Evolutionary conservation across 1,140 invertebrate species (phyloP).

Genomic region (Pseudomyrmex pallidus): DNA sequence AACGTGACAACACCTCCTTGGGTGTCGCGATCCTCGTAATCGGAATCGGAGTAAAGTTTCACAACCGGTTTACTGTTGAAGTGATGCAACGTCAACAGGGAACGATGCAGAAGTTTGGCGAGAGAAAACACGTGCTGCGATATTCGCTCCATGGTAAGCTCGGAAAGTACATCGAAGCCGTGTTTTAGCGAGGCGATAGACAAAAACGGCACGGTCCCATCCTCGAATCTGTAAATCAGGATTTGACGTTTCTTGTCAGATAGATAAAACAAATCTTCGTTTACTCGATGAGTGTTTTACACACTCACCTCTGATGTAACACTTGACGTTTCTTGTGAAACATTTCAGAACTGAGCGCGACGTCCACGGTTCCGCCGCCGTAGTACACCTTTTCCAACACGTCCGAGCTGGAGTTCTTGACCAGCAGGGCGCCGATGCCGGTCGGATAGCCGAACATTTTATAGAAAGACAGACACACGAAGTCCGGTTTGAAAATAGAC

Average conservation of each 20-base stretch:
- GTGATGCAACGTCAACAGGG: slow-evolving; percentile 89
- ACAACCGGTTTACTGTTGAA: slow-evolving; percentile 90
- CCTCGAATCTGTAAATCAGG: slow-evolving; percentile 92
- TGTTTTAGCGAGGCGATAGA: slow-evolving; percentile 93
- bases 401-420: slow-evolving; percentile 89
- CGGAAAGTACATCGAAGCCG: slow-evolving; percentile 90
- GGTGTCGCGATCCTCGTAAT: slow-evolving; percentile 86
- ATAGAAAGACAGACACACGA: slow-evolving; percentile 97
- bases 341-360: slow-evolving; percentile 89
- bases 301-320: slow-evolving; percentile 89
- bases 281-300: too few relatives aligned
- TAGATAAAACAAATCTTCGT: slow-evolving; percentile 64
- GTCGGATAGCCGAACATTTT: slow-evolving; percentile 99
- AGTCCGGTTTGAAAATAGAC: slow-evolving; percentile 91
- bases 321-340: slow-evolving; percentile 89
- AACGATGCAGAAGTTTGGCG: slow-evolving; percentile 90
- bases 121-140: slow-evolving; percentile 91
- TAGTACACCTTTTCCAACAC: slow-evolving; percentile 92
- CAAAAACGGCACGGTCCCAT: slow-evolving; percentile 96
- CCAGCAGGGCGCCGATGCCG: slow-evolving; percentile 94
- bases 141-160: slow-evolving; percentile 89
- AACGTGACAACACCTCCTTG: slow-evolving; percentile 97
- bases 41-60: slow-evolving; percentile 90
- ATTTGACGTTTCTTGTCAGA: slow-evolving; percentile 89
- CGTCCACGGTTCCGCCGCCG: slow-evolving; percentile 96